These are phyloP conservation scores for Hypercompe scribonia DNA, from an alignment of 2,888 invertebrate genomes.

Conservation along the genomic window DNA sequence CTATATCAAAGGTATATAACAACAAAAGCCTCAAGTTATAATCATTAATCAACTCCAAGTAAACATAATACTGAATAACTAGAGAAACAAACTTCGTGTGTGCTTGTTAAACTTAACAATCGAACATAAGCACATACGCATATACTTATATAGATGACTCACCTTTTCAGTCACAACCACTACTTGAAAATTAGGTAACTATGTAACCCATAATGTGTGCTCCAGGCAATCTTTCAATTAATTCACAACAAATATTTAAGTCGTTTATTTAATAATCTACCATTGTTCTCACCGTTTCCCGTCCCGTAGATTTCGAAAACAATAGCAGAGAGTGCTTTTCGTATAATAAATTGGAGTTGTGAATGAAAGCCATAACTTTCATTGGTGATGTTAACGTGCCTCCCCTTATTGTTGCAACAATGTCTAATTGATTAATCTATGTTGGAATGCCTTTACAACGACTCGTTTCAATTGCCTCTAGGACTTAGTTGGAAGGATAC, in stretches of 20 bases:
- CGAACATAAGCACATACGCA: not conserved
- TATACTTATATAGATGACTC: not conserved
- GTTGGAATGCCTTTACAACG: constrained; percentile 23
- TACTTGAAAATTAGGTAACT: not conserved
- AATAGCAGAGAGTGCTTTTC: constrained; percentile 61
- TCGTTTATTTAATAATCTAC: constrained; percentile 25
- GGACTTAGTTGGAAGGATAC: not conserved
- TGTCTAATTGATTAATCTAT: constrained; percentile 60
- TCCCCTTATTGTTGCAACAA: constrained; percentile 54
- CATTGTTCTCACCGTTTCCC: constrained; percentile 45
- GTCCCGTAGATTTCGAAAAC: constrained; percentile 44
- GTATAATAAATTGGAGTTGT: constrained; percentile 63
- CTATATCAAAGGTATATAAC: not conserved
- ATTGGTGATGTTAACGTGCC: constrained; percentile 57
- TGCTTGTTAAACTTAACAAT: not conserved
- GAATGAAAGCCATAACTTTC: constrained; percentile 62
- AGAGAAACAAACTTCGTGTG: constrained; percentile 6
- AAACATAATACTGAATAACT: constrained; percentile 5
- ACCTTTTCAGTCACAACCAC: not conserved
- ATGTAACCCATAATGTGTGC: not conserved
- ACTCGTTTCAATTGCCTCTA: not conserved
- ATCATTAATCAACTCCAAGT: constrained; percentile 4
- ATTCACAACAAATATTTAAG: constrained; percentile 34
- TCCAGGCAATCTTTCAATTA: constrained; percentile 28
- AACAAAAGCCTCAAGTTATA: not conserved